These are phyloP conservation scores for Caenorhabditis zanzibari DNA, from an alignment of 2,888 invertebrate species.

Conservation along the genomic window DNA sequence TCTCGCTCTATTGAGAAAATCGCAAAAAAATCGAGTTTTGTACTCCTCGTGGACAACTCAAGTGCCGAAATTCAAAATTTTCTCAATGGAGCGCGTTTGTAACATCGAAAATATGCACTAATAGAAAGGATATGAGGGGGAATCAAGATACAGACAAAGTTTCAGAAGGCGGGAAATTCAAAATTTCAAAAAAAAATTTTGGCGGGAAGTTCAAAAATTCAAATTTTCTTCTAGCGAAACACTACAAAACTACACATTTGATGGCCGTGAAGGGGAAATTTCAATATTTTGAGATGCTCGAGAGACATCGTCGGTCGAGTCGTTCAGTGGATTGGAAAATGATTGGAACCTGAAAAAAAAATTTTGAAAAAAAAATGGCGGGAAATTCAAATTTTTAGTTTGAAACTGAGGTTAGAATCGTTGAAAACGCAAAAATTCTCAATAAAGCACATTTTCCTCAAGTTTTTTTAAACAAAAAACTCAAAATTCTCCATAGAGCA, in stretches of 20 bases:
- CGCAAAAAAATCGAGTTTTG: no score
- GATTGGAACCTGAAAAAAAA: constrained; percentile 73
- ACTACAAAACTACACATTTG: constrained; percentile 31
- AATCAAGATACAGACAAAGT: no score
- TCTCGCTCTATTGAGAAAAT: no score
- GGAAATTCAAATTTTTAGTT: neutral
- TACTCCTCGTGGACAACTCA: no score
- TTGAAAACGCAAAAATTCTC: neutral
- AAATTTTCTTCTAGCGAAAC: neutral
- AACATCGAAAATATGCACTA: no score
- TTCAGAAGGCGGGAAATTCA: neutral
- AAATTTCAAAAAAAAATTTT: neutral
- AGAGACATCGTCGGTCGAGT: constrained; percentile 40
- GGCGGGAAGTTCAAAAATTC: neutral
- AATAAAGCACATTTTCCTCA: no score
- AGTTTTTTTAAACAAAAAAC: no score
- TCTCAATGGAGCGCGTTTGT: no score
- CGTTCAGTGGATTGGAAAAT: constrained; percentile 76
- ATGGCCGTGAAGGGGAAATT: constrained; percentile 6
- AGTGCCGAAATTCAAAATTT: no score
- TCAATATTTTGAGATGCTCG: constrained; percentile 1
- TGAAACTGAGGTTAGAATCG: neutral
- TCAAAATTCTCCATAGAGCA: no score
- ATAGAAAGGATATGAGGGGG: neutral
- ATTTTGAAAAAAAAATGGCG: neutral